Evolutionary conservation across 2,113 vertebrate genomes (phyloP), one percentile per base, ranked within the genome.

Genomic region (Caranx ignobilis): DNA sequence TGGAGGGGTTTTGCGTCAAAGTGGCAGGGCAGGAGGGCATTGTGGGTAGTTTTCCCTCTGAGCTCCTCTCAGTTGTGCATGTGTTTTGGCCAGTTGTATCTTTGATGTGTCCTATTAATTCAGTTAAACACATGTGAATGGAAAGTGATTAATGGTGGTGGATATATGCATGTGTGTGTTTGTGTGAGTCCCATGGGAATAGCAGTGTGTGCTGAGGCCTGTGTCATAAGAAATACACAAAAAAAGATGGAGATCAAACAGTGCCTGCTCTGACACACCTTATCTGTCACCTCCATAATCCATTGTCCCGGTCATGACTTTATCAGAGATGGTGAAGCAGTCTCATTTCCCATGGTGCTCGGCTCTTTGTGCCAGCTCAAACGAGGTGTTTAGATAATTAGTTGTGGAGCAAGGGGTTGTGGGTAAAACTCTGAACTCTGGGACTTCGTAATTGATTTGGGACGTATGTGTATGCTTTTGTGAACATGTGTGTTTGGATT

Each of bases 181-280:
- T 47, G 69, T n/a, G 50, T 66, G 45, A 48, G 75, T 74, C 79
- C 84, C 89, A 91, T 95, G 93, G 93, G 94, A 94, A 92, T 79
- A 47, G 83, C 63, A 61, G 35, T 92, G 89, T 94, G 88, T 91
- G 82, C 88, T 89, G 63, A 90, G 87, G 89, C 85, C 82, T 85
- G 91, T 87, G 91, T 83, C 85, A 84, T 63, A 83, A 64, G 68
- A 68, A 94, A 86, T 89, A 93, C 60, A 88, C 54, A 92, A 71
- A 87, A 82, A 85, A 45, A 80, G 52, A 86, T 77, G 82, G 82
- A 87, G 63, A 87, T 93, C 93, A 94, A 94, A 95, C 90, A 90
- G 87, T 89, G 55, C 39, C 37, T 37, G 39, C 83, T 88, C 81
- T 83, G 67, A 56, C 78, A 66, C 74, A 75, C 74, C 77, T 87